Percentiles rank a stretch among this genome's conserved stretches.
Evolutionary conservation across 1,140 invertebrate genomes (phyloP).

Genomic region (Ostrea denselamellosa): DNA sequence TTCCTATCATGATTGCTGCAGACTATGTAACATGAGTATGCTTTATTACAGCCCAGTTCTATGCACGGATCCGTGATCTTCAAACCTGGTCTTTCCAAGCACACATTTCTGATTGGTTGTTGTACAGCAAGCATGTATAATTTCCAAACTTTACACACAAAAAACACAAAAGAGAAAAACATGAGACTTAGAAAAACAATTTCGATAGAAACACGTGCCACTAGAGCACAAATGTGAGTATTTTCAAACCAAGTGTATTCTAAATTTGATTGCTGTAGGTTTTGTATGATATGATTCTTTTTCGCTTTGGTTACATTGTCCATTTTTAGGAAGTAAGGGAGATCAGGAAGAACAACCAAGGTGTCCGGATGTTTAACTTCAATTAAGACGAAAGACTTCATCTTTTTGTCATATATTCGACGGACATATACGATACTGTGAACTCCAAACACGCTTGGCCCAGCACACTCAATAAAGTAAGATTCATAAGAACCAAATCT

Average conservation of each 20-base stretch:
- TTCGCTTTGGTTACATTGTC: not conserved
- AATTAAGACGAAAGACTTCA: not conserved
- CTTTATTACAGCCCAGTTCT: not conserved
- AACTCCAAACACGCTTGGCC: not conserved
- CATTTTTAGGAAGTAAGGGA: not conserved
- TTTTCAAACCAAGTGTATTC: constrained; percentile 2
- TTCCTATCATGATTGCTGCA: not conserved
- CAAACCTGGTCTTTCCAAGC: not conserved
- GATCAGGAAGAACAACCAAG: not conserved
- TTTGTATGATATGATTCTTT: not conserved
- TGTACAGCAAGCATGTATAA: not conserved
- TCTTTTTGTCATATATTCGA: not conserved
- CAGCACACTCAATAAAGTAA: not conserved
- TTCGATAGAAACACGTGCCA: not conserved
- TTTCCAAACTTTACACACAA: not conserved
- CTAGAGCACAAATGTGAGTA: not conserved
- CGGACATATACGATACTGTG: not conserved
- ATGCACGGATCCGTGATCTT: not conserved
- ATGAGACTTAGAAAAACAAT: not conserved
- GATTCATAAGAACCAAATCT: not conserved
- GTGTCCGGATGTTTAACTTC: not conserved
- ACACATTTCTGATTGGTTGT: not conserved
- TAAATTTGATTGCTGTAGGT: not conserved
- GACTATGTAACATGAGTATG: not conserved
- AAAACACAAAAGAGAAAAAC: not conserved